A percentile compares a stretch with the other conserved stretches of the same genome.
Evolutionary conservation across 2,797 vertebrate species (phyloP).

Genomic region (Megaceryle alcyon): DNA sequence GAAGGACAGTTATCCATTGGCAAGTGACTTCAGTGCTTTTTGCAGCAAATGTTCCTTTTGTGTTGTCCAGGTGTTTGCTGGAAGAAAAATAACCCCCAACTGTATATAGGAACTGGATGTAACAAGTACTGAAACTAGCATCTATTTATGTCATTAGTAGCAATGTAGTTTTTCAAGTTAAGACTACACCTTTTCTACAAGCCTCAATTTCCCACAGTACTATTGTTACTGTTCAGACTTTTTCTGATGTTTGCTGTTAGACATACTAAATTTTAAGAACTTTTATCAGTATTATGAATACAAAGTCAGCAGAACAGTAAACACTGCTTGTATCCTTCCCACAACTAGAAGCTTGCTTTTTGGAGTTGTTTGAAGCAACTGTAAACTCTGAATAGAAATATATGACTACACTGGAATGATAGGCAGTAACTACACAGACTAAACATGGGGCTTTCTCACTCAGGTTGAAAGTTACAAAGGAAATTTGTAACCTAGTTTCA

Average conservation of each 20-base stretch:
- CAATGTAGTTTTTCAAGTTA: background rate
- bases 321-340: background rate
- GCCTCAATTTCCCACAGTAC: background rate
- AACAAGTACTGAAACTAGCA: background rate
- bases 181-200: background rate
- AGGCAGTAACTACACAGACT: background rate
- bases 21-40: background rate
- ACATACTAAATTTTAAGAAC: background rate
- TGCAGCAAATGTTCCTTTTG: background rate
- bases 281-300: background rate
- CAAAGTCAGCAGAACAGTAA: background rate
- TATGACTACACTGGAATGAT: background rate
- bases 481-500: background rate
- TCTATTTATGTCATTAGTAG: background rate
- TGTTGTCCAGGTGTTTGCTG: background rate
- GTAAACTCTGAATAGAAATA: background rate
- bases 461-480: background rate
- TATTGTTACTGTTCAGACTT: background rate
- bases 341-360: background rate
- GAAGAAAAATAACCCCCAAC: background rate
- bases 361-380: background rate
- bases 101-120: background rate
- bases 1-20: background rate
- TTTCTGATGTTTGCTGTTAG: fast-evolving
- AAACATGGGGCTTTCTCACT: background rate